These are phyloP conservation scores for Incurvaria masculella DNA, from an alignment of 2,888 invertebrate genomes.

Conservation along the genomic window DNA sequence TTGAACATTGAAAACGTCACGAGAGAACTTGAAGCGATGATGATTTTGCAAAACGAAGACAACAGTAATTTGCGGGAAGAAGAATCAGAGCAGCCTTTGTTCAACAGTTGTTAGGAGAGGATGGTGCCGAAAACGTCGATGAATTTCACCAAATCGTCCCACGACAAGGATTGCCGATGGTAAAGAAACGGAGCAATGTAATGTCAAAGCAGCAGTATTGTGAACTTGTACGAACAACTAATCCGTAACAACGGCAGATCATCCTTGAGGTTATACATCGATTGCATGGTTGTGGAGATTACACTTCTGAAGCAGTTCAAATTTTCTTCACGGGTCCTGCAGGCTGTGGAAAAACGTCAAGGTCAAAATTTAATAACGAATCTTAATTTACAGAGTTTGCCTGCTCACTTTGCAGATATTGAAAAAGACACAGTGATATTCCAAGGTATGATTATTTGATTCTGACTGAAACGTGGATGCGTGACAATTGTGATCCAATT, in stretches of 20 bases:
- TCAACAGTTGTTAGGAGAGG: slow-evolving; percentile 3
- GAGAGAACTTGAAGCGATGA: slow-evolving; percentile 18
- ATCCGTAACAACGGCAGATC: slow-evolving; percentile 13
- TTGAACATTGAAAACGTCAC: slow-evolving; percentile 20
- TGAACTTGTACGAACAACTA: slow-evolving; percentile 14
- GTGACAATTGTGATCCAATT: slow-evolving; percentile 18
- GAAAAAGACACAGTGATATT: no score
- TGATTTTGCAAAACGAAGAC: slow-evolving; percentile 4
- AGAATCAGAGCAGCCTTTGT: slow-evolving; percentile 4
- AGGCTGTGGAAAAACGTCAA: slow-evolving; percentile 17
- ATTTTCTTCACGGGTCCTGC: slow-evolving; percentile 20
- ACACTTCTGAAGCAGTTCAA: slow-evolving; percentile 7
- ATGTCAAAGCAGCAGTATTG: slow-evolving; percentile 17
- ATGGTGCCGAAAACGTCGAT: slow-evolving; percentile 5
- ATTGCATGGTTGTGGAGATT: slow-evolving; percentile 14
- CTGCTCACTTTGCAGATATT: no score
- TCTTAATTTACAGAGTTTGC: no score
- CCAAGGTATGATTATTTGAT: no score
- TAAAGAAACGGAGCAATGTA: slow-evolving; percentile 18
- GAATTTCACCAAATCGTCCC: slow-evolving; percentile 4
- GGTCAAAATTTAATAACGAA: no score
- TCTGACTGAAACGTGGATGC: slow-evolving; percentile 21
- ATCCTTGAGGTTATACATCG: slow-evolving; percentile 18
- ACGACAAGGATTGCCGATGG: slow-evolving; percentile 11
- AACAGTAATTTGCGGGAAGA: slow-evolving; percentile 5